phyloP scores from a whole-genome alignment of 2,797 vertebrate genomes.

The Sciaenops ocellatus region DNA sequence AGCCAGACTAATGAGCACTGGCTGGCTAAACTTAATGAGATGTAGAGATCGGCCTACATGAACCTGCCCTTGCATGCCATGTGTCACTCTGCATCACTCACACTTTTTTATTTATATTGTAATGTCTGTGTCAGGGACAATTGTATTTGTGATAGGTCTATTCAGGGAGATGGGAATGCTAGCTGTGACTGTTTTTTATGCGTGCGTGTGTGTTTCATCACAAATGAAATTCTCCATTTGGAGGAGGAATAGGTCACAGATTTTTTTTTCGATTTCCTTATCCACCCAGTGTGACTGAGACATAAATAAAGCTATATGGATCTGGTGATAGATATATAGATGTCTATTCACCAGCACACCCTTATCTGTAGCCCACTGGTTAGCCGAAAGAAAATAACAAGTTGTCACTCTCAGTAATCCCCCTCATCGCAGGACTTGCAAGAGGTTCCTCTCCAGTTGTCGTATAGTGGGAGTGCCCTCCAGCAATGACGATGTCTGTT shows the following conservation, averaged over 20 bases:
- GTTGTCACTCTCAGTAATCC: conserved; percentile 19
- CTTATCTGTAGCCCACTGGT: conserved; percentile 22
- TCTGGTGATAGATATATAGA: conserved; percentile 14
- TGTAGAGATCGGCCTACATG: conserved; percentile 30
- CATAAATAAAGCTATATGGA: conserved; percentile 36
- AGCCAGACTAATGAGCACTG: conserved; percentile 57
- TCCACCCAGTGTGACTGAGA: conserved; percentile 30
- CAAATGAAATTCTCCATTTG: background rate
- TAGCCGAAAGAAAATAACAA: conserved; percentile 40
- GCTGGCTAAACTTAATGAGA: conserved; percentile 54
- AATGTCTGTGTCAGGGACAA: conserved; percentile 41
- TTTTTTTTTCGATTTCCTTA: conserved; percentile 21
- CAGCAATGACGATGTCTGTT: conserved; percentile 50
- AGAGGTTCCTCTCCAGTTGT: conserved; percentile 36
- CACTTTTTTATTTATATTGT: conserved; percentile 60
- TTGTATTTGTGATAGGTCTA: conserved; percentile 52
- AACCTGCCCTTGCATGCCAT: conserved; percentile 49
- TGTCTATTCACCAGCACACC: conserved; percentile 22
- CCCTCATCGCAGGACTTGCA: conserved; percentile 14
- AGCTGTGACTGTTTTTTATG: conserved; percentile 28
- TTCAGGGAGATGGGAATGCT: conserved; percentile 34
- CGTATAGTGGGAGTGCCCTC: conserved; percentile 52
- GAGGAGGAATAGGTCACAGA: conserved; percentile 36
- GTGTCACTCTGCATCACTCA: conserved; percentile 57
- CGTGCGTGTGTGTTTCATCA: background rate